Base-by-base conservation (phyloP, 2,888 invertebrate species). In the Pachymerium ferrugineum region DNA sequence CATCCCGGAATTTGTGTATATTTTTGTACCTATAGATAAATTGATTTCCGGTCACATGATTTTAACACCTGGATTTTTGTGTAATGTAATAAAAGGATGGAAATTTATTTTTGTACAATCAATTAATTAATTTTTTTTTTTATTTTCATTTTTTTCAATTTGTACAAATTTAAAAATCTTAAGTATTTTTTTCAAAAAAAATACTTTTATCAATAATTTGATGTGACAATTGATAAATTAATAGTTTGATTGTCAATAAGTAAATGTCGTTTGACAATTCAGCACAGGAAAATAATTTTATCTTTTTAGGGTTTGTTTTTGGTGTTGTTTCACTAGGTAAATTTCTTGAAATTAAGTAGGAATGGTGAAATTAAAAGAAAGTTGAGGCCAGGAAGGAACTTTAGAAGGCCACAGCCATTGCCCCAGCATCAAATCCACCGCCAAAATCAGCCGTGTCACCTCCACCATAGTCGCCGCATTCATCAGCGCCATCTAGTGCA, bases 361-460 rank as follows among this genome's bases (percentile, higher is more conserved):
- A 62, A 28, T 62, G 62, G 62, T 62, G 28, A 62, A 25, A n/a
- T n/a, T n/a, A 62, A 62, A 14, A 10, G 1, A 62, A 12, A 25
- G 62, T 28, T 14, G 22, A 12, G 62, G 47, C 47, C n/a, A 47
- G 19, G 19, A 47, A 0, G 47, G 6, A 47, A 47, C 47, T 47
- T 47, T 47, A 47, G 47, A 47, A 47, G 47, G 47, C 47, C 47
- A 47, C 47, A 22, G 47, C 47, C 47, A 47, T 47, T n/a, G 62
- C 62, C 62, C 62, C 62, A 25, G 62, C 62, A 62, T 62, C 62
- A 62, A 62, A 62, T 28, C 62, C 62, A 25, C 62, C 62, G 62
- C 62, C 62, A 62, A 62, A 62, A 62, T 62, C 62, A 28, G 25
- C 62, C 8, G 62, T 14, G n/a, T 62, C 62, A 14, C 62, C 22